These are phyloP conservation scores for Sphyrna mokarran DNA, from an alignment of 2,113 vertebrate genomes.

Conservation along the genomic window DNA sequence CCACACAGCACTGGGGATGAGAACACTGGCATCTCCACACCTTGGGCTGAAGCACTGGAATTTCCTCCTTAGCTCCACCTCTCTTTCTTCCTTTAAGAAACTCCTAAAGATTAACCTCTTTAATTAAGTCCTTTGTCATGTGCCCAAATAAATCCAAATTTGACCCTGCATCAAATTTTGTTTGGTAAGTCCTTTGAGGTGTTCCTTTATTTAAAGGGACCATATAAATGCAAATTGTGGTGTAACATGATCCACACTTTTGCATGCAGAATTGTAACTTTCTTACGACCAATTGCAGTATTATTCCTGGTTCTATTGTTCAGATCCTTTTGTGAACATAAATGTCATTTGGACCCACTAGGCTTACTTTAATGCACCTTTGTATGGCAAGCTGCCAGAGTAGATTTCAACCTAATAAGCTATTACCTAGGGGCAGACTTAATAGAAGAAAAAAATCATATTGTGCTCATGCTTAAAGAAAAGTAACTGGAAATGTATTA, in stretches of 20 bases:
- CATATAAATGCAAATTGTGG: background rate
- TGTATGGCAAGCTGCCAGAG: background rate
- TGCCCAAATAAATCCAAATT: background rate
- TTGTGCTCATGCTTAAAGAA: background rate
- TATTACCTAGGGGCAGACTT: background rate
- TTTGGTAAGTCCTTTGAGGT: background rate
- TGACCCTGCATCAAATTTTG: background rate
- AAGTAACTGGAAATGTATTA: background rate
- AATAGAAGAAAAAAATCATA: background rate
- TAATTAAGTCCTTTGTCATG: background rate
- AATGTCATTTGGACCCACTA: background rate
- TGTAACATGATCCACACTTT: background rate
- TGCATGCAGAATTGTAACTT: background rate
- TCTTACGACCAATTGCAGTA: background rate
- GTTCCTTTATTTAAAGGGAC: background rate
- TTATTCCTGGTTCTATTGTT: conserved; percentile 13
- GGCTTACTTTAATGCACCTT: background rate
- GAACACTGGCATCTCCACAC: too few species aligned
- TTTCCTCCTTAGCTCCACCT: background rate
- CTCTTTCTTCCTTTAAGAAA: background rate
- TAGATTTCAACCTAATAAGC: background rate
- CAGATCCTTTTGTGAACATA: background rate
- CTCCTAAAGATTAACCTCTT: background rate
- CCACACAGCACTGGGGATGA: too few species aligned
- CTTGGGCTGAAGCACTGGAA: background rate